phyloP scores from a whole-genome alignment of 2,888 invertebrate species.

The Apotomis turbidana region DNA sequence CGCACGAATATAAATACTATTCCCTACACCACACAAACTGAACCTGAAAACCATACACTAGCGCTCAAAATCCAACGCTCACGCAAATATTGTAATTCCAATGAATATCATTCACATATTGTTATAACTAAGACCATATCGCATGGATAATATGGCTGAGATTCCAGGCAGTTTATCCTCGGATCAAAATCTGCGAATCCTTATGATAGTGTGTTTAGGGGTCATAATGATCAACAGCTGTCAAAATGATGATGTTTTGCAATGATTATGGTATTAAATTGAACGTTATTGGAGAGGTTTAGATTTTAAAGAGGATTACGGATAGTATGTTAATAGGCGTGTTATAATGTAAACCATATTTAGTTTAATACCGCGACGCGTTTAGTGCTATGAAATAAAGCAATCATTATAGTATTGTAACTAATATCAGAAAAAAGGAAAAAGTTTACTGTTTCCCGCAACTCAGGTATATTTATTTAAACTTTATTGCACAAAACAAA shows the following conservation, averaged over 20 bases:
- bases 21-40: background rate
- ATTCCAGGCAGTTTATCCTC: background rate
- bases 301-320: background rate
- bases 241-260: constrained; percentile 11
- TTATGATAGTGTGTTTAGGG: constrained; percentile 5
- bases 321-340: background rate
- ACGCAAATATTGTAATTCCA: constrained; percentile 5
- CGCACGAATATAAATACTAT: constrained; percentile 28
- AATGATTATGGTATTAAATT: constrained; percentile 19
- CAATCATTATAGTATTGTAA: too few relatives aligned
- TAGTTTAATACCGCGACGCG: too few relatives aligned
- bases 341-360: background rate
- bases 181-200: background rate
- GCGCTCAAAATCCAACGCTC: constrained; percentile 4
- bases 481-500: too few relatives aligned
- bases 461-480: too few relatives aligned
- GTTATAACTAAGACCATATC: background rate
- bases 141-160: constrained; percentile 8
- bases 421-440: too few relatives aligned
- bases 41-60: constrained; percentile 11
- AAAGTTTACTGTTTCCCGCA: too few relatives aligned
- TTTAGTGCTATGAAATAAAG: too few relatives aligned
- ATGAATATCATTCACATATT: background rate
- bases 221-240: constrained; percentile 2
- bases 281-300: constrained; percentile 4